phyloP scores from a whole-genome alignment of 2,888 invertebrate species.

The Xanthorhoe spadicearia region DNA sequence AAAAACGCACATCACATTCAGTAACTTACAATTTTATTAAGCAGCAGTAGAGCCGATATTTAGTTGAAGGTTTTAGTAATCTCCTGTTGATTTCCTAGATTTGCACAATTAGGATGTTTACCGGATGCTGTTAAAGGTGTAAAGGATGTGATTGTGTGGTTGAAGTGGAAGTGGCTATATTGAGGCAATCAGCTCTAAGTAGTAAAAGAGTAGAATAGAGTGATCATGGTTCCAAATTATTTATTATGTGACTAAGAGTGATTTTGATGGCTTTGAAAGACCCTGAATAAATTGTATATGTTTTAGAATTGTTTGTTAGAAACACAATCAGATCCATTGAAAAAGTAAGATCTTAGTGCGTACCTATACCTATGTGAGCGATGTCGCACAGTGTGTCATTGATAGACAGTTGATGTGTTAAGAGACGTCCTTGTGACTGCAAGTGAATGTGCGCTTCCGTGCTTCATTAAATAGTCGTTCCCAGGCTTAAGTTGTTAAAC shows the following conservation, averaged over 20 bases:
- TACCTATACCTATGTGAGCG: no score
- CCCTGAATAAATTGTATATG: no score
- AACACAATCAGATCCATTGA: no score
- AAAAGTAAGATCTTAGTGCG: no score
- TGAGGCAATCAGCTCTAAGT: not conserved
- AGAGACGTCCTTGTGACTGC: no score
- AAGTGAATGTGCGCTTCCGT: no score
- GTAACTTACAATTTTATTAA: constrained; percentile 5
- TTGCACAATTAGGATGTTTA: constrained; percentile 59
- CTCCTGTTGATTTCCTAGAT: constrained; percentile 52
- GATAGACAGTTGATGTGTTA: no score
- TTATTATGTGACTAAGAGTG: no score
- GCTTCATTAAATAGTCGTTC: not conserved
- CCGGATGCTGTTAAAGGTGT: constrained; percentile 48
- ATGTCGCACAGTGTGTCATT: no score
- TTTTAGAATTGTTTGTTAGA: no score
- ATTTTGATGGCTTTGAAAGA: no score
- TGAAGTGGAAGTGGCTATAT: not conserved
- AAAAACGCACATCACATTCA: constrained; percentile 22
- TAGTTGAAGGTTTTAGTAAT: not conserved
- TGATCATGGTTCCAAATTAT: not conserved
- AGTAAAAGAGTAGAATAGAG: not conserved
- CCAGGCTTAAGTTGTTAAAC: no score
- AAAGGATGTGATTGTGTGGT: constrained; percentile 8
- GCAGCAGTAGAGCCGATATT: not conserved